Conservation (phyloP, 1,140 invertebrate genomes). For the Onthophagus taurus region DNA sequence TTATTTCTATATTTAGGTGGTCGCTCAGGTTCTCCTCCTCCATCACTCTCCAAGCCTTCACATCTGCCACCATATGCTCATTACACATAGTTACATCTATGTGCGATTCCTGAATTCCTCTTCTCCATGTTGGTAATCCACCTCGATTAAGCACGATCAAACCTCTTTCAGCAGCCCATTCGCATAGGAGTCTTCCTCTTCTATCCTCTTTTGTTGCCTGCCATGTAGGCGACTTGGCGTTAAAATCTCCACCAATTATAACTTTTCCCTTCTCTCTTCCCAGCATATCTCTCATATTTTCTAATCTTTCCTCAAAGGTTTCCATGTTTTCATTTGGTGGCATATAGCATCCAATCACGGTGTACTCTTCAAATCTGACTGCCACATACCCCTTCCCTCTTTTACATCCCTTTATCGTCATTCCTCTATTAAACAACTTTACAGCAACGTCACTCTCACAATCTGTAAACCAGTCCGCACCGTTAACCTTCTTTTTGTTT, state of each 20-base stretch:
- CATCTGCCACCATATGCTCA: not conserved
- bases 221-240: constrained; percentile 13
- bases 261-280: not conserved
- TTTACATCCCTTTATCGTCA: not conserved
- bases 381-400: not conserved
- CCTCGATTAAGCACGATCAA: constrained; percentile 1
- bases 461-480: not conserved
- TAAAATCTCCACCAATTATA: constrained; percentile 13
- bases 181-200: constrained; percentile 9
- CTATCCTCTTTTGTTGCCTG: not conserved
- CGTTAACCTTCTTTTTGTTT: not conserved
- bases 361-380: not conserved
- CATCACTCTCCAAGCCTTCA: not conserved
- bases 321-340: constrained; percentile 6
- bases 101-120: not conserved
- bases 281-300: not conserved
- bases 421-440: not conserved
- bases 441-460: not conserved
- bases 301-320: constrained; percentile 3
- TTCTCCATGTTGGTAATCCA: not conserved
- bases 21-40: constrained; percentile 13
- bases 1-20: constrained; percentile 4
- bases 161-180: constrained; percentile 1
- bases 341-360: constrained; percentile 13
- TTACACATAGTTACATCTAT: not conserved